A percentile compares a stretch with the other conserved stretches of the same genome.
These are phyloP conservation scores for Triplophysa tibetana DNA, from an alignment of 2,113 vertebrate species.

Conservation along the genomic window DNA sequence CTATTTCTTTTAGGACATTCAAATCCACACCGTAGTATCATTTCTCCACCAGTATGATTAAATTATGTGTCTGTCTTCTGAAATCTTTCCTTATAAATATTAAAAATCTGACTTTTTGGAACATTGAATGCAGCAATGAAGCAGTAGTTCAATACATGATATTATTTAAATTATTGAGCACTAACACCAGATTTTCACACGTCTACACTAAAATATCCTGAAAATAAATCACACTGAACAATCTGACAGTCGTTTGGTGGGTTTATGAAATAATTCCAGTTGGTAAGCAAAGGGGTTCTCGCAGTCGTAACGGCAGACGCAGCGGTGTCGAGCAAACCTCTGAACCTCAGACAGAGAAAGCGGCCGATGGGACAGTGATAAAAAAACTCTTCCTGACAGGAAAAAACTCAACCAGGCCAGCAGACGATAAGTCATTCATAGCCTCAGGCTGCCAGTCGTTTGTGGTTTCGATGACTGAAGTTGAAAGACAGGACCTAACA, in stretches of 20 bases:
- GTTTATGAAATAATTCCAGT: constrained; percentile 3
- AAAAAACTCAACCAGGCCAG: constrained; percentile 18
- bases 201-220: too few relatives aligned
- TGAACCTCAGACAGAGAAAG: constrained; percentile 1
- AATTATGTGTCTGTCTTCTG: not conserved
- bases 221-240: not conserved
- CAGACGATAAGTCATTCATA: constrained; percentile 7
- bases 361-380: constrained; percentile 15
- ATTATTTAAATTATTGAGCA: not conserved
- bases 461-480: constrained; percentile 35
- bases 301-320: not conserved
- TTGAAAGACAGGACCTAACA: constrained; percentile 29
- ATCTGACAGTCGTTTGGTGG: not conserved
- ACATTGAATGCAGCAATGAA: not conserved
- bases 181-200: too few relatives aligned
- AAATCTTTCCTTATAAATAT: not conserved
- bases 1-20: not conserved
- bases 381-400: constrained; percentile 18
- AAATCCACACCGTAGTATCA: not conserved
- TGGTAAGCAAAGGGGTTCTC: not conserved
- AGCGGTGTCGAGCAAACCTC: constrained; percentile 1
- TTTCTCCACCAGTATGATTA: not conserved
- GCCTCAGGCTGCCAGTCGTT: constrained; percentile 26
- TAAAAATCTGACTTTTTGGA: not conserved
- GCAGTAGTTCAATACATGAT: not conserved